Evolutionary conservation across 2,113 vertebrate species (phyloP).

Genomic region (Corythaeola cristata): DNA sequence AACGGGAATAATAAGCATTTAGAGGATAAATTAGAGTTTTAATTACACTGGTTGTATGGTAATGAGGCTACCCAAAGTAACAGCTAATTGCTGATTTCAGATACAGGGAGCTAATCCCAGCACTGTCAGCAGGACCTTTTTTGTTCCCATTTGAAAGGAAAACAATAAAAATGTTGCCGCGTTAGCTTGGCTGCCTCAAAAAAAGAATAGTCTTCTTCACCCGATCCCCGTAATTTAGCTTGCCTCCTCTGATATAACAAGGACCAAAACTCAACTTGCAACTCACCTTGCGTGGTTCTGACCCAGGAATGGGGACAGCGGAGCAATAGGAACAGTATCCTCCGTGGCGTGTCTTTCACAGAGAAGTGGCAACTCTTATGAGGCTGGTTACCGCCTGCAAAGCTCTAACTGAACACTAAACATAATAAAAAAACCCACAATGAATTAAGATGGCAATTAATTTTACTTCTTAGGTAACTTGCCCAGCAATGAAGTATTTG

Average conservation of each 20-base stretch:
- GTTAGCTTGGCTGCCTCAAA: not conserved
- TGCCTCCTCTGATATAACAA: not conserved
- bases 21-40: not conserved
- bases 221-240: not conserved
- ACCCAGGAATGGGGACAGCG: rapidly evolving
- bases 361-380: not conserved
- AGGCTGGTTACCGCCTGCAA: not conserved
- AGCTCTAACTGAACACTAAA: not conserved
- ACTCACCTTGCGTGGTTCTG: not conserved
- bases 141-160: not conserved
- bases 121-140: not conserved
- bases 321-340: rapidly evolving
- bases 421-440: not conserved
- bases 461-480: not conserved
- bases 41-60: not conserved
- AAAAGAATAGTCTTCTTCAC: not conserved
- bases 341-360: not conserved
- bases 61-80: not conserved
- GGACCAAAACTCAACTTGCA: not conserved
- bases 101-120: not conserved
- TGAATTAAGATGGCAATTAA: not conserved
- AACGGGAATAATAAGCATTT: not conserved
- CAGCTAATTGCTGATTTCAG: not conserved
- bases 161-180: not conserved
- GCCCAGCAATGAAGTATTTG: not conserved